Evolutionary conservation across 2,797 vertebrate genomes (phyloP).

Genomic region (Prunella strophiata): DNA sequence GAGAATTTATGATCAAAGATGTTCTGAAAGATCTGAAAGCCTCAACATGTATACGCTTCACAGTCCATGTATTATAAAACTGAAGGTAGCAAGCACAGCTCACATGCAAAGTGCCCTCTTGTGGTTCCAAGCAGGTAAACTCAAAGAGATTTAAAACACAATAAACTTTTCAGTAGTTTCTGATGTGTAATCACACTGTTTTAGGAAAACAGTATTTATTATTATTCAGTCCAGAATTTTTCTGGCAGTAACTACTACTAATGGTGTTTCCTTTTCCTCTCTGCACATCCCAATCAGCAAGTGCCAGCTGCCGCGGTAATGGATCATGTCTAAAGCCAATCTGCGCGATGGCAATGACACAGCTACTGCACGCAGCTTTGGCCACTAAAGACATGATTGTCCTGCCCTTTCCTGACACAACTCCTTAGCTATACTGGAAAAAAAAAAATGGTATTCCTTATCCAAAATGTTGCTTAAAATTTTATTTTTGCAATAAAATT

Average conservation of each 20-base stretch:
- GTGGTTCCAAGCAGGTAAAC: constrained; percentile 56
- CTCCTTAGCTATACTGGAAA: background rate
- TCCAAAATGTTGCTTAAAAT: background rate
- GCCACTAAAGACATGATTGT: background rate
- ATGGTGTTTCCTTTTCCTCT: background rate
- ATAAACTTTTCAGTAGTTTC: background rate
- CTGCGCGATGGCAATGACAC: rapidly evolving
- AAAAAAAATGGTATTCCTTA: background rate
- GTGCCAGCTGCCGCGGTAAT: background rate
- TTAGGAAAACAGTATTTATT: background rate
- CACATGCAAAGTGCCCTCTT: constrained; percentile 72
- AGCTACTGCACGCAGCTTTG: background rate
- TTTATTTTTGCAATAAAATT: background rate
- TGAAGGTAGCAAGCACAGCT: background rate
- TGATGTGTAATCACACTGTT: background rate
- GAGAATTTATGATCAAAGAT: background rate
- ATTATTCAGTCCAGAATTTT: background rate
- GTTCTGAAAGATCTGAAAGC: background rate
- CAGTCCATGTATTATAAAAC: rapidly evolving
- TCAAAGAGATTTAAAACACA: background rate
- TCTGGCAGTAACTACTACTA: background rate
- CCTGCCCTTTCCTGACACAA: background rate
- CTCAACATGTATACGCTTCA: background rate
- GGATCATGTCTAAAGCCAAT: background rate
- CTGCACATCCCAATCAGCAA: background rate